A percentile compares a stretch with the other conserved stretches of the same genome.
phyloP scores from a whole-genome alignment of 1,140 invertebrate genomes.

The Zaprionus ornatus region DNA sequence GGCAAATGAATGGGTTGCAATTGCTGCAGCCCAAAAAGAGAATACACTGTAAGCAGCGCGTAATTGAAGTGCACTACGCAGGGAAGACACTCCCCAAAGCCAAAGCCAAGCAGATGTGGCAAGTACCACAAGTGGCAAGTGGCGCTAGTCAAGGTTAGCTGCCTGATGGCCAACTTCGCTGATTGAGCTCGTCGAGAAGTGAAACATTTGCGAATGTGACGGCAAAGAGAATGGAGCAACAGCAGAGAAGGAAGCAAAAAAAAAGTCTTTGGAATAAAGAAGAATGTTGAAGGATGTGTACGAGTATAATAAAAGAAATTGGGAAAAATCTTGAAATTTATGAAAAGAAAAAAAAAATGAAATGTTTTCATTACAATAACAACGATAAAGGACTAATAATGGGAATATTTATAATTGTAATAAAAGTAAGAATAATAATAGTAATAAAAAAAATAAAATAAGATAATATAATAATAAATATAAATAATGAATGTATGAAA shows the following conservation, averaged over 20 bases:
- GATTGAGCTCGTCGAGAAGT: not conserved
- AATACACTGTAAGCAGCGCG: not conserved
- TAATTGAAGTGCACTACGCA: not conserved
- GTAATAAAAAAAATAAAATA: no score
- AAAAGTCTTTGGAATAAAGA: no score
- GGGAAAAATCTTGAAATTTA: no score
- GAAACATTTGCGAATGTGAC: not conserved
- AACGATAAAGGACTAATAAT: no score
- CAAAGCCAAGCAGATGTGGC: not conserved
- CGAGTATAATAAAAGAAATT: no score
- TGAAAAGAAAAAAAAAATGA: no score
- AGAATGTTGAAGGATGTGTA: no score
- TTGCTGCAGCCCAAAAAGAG: not conserved
- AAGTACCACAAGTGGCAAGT: not conserved
- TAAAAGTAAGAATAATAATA: no score
- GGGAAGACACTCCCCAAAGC: not conserved
- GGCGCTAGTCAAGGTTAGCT: slow-evolving; percentile 1
- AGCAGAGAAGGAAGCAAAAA: not conserved
- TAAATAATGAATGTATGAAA: no score
- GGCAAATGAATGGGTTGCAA: slow-evolving; percentile 32
- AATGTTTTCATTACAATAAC: no score
- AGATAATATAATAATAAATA: no score
- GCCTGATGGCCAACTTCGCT: not conserved
- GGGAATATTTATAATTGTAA: no score
- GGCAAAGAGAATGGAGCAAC: not conserved